These are phyloP conservation scores for Tichodroma muraria DNA, from an alignment of 2,113 vertebrate species.

Conservation along the genomic window DNA sequence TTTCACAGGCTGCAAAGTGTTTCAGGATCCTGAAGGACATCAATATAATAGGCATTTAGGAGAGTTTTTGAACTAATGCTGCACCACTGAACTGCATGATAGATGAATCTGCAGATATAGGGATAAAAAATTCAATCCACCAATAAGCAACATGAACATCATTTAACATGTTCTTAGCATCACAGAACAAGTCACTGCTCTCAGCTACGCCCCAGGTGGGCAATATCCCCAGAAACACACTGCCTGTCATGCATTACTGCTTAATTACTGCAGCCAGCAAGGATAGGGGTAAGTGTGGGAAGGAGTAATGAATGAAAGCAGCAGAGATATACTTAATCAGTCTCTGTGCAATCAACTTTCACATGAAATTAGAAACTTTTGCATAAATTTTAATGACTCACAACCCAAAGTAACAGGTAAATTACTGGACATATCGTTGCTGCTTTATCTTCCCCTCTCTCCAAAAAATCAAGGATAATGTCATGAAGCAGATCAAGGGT, in stretches of 20 bases:
- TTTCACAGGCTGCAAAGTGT: neutral
- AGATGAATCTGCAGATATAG: neutral
- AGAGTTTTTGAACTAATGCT: neutral
- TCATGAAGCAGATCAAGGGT: neutral
- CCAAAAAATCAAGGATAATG: neutral
- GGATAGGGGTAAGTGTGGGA: neutral
- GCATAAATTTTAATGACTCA: neutral
- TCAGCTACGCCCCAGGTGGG: neutral
- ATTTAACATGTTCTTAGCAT: neutral
- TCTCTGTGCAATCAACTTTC: neutral
- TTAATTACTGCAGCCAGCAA: slow-evolving; percentile 16
- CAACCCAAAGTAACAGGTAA: neutral
- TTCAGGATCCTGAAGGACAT: neutral
- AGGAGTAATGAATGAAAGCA: neutral
- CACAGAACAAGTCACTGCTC: neutral
- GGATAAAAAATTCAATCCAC: neutral
- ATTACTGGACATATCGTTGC: neutral
- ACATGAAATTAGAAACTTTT: neutral
- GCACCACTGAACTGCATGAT: neutral
- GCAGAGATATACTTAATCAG: neutral
- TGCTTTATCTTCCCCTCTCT: neutral
- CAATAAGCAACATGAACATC: neutral
- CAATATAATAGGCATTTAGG: neutral
- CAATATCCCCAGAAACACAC: neutral
- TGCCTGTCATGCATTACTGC: neutral